Conservation (phyloP, 2,797 vertebrate species). For the Natrix natrix region DNA sequence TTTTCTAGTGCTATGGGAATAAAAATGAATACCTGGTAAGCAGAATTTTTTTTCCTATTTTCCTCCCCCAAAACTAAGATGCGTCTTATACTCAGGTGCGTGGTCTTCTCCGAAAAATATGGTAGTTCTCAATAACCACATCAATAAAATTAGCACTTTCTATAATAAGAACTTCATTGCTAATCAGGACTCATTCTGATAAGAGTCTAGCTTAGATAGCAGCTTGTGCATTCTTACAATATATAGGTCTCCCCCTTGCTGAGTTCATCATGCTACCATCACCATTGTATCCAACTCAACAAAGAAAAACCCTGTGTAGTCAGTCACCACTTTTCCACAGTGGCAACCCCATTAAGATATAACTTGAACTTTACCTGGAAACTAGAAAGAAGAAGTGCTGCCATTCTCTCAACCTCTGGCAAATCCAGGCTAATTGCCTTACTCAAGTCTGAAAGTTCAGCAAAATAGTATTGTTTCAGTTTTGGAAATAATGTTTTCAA, state of each 20-base stretch:
- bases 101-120: no score
- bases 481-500: background rate
- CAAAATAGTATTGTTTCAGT: background rate
- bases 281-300: background rate
- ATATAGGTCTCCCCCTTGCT: background rate
- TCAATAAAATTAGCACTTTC: background rate
- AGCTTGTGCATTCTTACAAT: background rate
- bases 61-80: no score
- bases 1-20: no score
- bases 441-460: slow-evolving; percentile 62
- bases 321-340: background rate
- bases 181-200: background rate
- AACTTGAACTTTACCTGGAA: slow-evolving; percentile 60
- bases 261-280: background rate
- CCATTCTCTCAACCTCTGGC: slow-evolving; percentile 62
- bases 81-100: no score
- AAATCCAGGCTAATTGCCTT: slow-evolving; percentile 63
- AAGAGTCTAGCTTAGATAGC: background rate
- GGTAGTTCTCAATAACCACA: background rate
- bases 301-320: background rate
- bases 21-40: no score
- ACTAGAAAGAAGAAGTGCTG: slow-evolving; percentile 61
- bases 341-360: background rate
- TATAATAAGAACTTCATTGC: background rate
- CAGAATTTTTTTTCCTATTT: no score